A percentile compares a stretch with the other conserved stretches of the same genome.
Evolutionary conservation across 2,888 invertebrate species (phyloP).

Genomic region (Mesorhabditis belari): DNA sequence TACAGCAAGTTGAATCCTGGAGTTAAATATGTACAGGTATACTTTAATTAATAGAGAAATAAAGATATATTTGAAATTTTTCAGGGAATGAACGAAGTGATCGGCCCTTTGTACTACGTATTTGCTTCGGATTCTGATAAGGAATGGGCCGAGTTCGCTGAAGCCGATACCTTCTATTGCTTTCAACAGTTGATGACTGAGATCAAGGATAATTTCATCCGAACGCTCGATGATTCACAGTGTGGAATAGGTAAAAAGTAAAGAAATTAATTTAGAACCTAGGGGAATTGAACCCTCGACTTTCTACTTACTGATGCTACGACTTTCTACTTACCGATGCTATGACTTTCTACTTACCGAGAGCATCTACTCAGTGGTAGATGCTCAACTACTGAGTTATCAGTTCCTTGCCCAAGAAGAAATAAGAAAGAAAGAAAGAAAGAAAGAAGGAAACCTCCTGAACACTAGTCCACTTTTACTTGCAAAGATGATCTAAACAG

Average conservation of each 20-base stretch:
- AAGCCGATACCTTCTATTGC: constrained; percentile 94
- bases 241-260: constrained; percentile 47
- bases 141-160: constrained; percentile 80
- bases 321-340: background rate
- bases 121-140: constrained; percentile 82
- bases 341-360: background rate
- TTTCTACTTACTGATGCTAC: background rate
- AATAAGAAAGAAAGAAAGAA: too few species aligned
- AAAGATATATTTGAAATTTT: background rate
- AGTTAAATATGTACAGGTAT: constrained; percentile 68
- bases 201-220: constrained; percentile 87
- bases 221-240: constrained; percentile 72
- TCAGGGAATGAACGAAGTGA: constrained; percentile 98
- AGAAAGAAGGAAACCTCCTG: too few species aligned
- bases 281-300: background rate
- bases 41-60: background rate
- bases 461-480: too few species aligned
- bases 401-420: too few species aligned
- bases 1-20: constrained; percentile 97
- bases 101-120: constrained; percentile 94
- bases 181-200: constrained; percentile 97
- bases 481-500: too few species aligned
- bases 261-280: background rate
- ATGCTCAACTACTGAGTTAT: too few species aligned
- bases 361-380: too few species aligned